Evolutionary conservation across 2,888 invertebrate genomes (phyloP), one percentile per base, ranked within the genome.

Genomic region (Cistogaster globosa): DNA sequence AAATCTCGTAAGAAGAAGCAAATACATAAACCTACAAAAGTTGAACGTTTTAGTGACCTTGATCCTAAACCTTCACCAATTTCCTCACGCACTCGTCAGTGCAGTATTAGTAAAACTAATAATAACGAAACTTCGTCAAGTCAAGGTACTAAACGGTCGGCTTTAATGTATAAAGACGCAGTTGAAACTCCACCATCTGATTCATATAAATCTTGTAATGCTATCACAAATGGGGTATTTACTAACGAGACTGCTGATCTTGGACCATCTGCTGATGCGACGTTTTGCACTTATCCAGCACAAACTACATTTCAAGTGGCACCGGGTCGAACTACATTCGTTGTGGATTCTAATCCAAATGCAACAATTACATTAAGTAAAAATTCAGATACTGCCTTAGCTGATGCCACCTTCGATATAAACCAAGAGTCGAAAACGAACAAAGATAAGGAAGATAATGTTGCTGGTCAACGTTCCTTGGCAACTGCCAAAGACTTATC

Each of bases 131-230:
- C 45, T 65, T 26, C 8, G 8, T 7, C 11, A 62, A 51, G 22
- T 20, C 42, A 72, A 26, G 77, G 77, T 22, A 8, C 2, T 32
- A 67, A 65, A 48, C 79, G 82, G 16, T 63, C 18, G n/a, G 88
- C 87, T 0, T 93, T 93, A 5, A 89, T 93, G 11, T 93, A 93
- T 83, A 93, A 93, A 87, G 93, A 93, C 89, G 93, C 93, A 0
- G 85, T 92, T 82, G 92, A 90, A 53, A 38, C 32, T 0, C 79
- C 79, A 63, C 45, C 65, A n/a, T 36, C 63, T 72, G 14, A 38
- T 6, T 57, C 80, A 11, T 5, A 38, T 38, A 38, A 38, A 11
- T 1, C 26, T 26, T 1, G 4, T 26, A 38, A 38, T 38, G 38
- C 38, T 38, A 38, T 38, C 11, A 7, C 38, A 38, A 38, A 7